phyloP scores from a whole-genome alignment of 1,140 invertebrate genomes.

The Antheraea mylitta region DNA sequence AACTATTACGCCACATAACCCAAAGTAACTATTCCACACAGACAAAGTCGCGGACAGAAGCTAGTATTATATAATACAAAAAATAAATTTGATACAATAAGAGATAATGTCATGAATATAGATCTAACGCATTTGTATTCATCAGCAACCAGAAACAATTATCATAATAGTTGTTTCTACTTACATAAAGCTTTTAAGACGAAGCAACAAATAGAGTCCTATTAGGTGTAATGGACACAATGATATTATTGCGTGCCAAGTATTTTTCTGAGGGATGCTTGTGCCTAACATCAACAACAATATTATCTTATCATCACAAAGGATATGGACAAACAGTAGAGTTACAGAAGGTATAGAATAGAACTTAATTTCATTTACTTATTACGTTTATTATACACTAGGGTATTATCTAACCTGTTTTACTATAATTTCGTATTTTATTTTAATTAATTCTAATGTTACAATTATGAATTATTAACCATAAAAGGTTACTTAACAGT shows the following conservation, averaged over 20 bases:
- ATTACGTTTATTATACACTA: too few relatives aligned
- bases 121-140: not conserved
- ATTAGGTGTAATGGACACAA: not conserved
- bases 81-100: not conserved
- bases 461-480: too few relatives aligned
- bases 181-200: not conserved
- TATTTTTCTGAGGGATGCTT: not conserved
- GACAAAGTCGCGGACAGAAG: too few relatives aligned
- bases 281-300: not conserved
- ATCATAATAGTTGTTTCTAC: slow-evolving; percentile 2
- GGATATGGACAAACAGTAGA: not conserved
- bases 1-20: too few relatives aligned
- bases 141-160: not conserved
- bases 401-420: too few relatives aligned
- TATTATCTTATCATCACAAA: slow-evolving; percentile 1
- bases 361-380: too few relatives aligned
- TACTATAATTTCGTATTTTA: too few relatives aligned
- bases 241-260: slow-evolving; percentile 2
- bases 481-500: too few relatives aligned
- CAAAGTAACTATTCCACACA: too few relatives aligned
- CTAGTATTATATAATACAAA: not conserved
- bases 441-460: too few relatives aligned
- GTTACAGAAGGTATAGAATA: not conserved
- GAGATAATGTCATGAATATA: not conserved
- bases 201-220: not conserved